Evolutionary conservation across 2,113 vertebrate genomes (phyloP).

Genomic region (Apodemus sylvaticus): DNA sequence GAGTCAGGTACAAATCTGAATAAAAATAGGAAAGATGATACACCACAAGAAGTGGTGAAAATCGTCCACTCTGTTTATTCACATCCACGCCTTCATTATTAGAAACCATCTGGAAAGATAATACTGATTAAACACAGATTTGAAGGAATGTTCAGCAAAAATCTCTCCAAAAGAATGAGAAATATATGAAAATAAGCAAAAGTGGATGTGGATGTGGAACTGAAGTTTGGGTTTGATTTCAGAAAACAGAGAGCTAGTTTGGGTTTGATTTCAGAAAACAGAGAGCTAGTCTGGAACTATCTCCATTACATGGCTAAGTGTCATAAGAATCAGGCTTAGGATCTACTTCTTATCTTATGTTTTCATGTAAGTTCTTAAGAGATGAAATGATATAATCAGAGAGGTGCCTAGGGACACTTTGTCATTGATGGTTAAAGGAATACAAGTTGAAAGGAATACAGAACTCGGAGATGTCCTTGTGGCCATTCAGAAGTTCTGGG

Average conservation of each 20-base stretch:
- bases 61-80: not conserved
- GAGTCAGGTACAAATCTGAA: not conserved
- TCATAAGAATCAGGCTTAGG: not conserved
- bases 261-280: not conserved
- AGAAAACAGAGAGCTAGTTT: not conserved
- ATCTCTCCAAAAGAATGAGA: not conserved
- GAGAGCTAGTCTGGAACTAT: not conserved
- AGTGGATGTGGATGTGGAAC: too few relatives aligned
- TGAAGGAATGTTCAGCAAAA: not conserved
- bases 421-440: not conserved
- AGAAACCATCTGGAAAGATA: not conserved
- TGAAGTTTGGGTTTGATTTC: not conserved
- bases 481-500: not conserved
- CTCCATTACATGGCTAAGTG: not conserved
- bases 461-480: not conserved
- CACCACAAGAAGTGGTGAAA: not conserved
- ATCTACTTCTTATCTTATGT: not conserved
- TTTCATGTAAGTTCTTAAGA: not conserved
- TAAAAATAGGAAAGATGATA: not conserved
- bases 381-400: not conserved
- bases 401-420: not conserved
- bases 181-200: not conserved
- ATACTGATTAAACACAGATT: not conserved
- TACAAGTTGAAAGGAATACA: not conserved
- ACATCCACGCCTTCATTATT: not conserved